Evolutionary conservation across 92 coral and sea anemone genomes (phyloP).

Genomic region (Parazoanthus darwini): DNA sequence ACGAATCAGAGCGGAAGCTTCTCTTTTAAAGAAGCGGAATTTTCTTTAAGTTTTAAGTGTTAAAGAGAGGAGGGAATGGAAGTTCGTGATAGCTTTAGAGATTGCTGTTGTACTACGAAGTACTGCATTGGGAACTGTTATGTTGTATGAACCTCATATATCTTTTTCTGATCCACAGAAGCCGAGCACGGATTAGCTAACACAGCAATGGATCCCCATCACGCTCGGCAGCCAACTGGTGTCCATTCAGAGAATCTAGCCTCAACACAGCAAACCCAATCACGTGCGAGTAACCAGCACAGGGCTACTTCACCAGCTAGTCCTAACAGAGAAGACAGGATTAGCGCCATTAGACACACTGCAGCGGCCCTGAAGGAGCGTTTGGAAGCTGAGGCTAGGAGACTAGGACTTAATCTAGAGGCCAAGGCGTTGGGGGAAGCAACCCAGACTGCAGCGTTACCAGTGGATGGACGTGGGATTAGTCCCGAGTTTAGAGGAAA

Average conservation of each 20-base stretch:
- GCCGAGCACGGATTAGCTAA: background rate
- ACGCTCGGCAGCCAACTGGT: background rate
- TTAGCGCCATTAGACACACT: constrained; percentile 82
- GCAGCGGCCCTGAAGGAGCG: constrained; percentile 92
- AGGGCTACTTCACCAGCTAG: constrained; percentile 42
- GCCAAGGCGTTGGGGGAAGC: constrained; percentile 46
- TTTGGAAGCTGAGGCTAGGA: constrained; percentile 81
- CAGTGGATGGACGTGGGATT: constrained; percentile 34
- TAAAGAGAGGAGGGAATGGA: background rate
- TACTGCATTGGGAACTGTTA: background rate
- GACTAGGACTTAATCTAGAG: constrained; percentile 78
- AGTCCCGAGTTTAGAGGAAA: constrained; percentile 78
- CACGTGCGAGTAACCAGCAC: background rate
- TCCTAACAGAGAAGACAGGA: constrained; percentile 88
- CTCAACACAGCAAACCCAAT: background rate
- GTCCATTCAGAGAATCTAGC: background rate
- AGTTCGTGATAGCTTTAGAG: background rate
- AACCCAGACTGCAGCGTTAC: constrained; percentile 31
- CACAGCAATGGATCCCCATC: background rate
- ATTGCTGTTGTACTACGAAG: background rate
- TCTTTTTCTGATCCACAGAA: background rate
- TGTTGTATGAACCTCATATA: background rate
- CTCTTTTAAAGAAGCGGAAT: too few relatives aligned
- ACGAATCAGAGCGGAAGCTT: too few relatives aligned
- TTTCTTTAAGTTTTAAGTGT: too few relatives aligned